These are phyloP conservation scores for Mactromeris polynyma DNA, from an alignment of 2,888 invertebrate species.

Conservation along the genomic window DNA sequence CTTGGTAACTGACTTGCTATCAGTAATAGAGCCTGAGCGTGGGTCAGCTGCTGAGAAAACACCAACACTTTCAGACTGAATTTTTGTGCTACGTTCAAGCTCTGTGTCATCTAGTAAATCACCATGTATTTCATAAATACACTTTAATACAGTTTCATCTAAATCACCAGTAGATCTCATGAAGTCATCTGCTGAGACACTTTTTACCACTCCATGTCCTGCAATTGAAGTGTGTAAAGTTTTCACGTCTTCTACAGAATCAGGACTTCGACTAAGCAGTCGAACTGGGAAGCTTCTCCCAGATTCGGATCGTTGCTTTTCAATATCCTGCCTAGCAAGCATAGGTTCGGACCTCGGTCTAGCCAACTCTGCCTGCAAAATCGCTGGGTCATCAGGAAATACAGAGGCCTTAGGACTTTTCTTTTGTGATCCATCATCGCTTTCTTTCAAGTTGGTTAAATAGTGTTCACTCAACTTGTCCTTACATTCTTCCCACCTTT, in stretches of 20 bases:
- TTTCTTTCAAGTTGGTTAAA: conserved; percentile 26
- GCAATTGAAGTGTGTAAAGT: background rate
- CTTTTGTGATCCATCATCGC: background rate
- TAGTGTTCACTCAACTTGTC: conserved; percentile 59
- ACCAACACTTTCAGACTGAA: background rate
- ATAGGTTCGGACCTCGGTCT: conserved; percentile 16
- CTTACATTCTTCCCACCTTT: conserved; percentile 63
- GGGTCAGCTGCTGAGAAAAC: background rate
- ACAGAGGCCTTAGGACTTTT: background rate
- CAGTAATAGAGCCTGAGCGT: too few species aligned
- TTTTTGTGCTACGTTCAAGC: conserved; percentile 7
- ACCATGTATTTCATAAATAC: conserved; percentile 60
- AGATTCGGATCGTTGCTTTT: conserved; percentile 39
- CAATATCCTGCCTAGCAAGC: background rate
- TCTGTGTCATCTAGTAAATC: conserved; percentile 49
- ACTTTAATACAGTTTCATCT: conserved; percentile 66
- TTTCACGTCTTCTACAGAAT: conserved; percentile 27
- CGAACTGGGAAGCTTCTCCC: conserved; percentile 65
- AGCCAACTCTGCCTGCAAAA: conserved; percentile 36
- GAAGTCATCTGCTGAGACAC: conserved; percentile 2
- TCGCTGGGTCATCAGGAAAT: conserved; percentile 38
- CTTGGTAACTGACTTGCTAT: conserved; percentile 20
- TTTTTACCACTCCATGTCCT: background rate
- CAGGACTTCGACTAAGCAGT: conserved; percentile 59
- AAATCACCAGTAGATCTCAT: conserved; percentile 55